phyloP scores from a whole-genome alignment of 2,113 vertebrate species.

The Notechis scutatus region DNA sequence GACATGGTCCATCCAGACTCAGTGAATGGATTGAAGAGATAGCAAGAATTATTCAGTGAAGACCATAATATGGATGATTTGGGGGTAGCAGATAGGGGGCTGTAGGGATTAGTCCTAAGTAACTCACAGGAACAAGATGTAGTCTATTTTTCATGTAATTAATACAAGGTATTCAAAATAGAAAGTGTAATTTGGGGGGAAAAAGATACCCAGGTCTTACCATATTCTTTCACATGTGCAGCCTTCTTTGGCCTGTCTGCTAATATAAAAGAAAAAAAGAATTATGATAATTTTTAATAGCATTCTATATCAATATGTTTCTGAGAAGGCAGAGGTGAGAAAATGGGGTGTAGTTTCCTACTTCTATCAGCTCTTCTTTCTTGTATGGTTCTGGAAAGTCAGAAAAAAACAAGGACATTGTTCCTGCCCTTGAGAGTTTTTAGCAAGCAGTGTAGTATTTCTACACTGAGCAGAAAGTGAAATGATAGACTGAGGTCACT shows the following conservation, averaged over 20 bases:
- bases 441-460: neutral
- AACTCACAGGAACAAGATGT: neutral
- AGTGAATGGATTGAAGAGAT: neutral
- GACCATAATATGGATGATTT: neutral
- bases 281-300: neutral
- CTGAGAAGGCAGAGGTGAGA: neutral
- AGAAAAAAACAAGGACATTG: neutral
- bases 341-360: neutral
- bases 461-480: neutral
- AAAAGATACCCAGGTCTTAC: neutral
- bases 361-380: neutral
- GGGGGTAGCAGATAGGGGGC: neutral
- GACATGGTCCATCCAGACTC: neutral
- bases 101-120: neutral
- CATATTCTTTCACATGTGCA: neutral
- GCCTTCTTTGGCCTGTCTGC: slow-evolving; percentile 38
- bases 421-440: neutral
- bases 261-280: neutral
- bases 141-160: neutral
- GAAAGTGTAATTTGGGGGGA: neutral
- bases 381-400: neutral
- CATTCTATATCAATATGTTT: neutral
- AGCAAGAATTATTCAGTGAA: neutral
- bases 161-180: neutral
- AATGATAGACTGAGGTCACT: neutral